phyloP scores from a whole-genome alignment of 1,140 invertebrate genomes.

The Papilio xuthus region DNA sequence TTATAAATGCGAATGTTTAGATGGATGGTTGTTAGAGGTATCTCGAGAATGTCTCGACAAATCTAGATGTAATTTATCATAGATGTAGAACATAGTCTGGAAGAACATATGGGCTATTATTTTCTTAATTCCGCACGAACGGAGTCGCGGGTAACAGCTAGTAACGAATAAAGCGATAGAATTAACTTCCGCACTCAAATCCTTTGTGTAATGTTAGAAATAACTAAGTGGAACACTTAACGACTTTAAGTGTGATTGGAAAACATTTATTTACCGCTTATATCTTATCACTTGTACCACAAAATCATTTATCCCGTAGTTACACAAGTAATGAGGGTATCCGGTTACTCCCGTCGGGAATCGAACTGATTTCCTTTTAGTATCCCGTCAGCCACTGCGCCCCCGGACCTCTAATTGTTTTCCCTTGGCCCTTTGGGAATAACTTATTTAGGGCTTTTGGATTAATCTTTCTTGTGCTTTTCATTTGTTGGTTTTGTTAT shows the following conservation, averaged over 20 bases:
- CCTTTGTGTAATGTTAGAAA: too few species aligned
- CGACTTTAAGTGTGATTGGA: not conserved
- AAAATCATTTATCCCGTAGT: slow-evolving; percentile 45
- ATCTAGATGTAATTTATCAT: too few species aligned
- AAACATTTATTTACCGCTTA: not conserved
- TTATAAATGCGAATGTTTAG: too few species aligned
- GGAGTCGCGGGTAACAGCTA: too few species aligned
- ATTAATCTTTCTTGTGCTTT: slow-evolving; percentile 21
- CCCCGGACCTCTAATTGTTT: slow-evolving; percentile 44
- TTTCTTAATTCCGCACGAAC: too few species aligned
- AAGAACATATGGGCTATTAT: too few species aligned
- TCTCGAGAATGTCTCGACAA: too few species aligned
- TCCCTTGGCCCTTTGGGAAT: slow-evolving; percentile 32
- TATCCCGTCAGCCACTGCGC: slow-evolving; percentile 38
- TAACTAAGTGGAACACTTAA: too few species aligned
- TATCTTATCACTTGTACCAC: slow-evolving; percentile 13
- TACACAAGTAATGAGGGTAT: slow-evolving; percentile 57
- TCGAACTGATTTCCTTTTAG: slow-evolving; percentile 51
- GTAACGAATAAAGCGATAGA: too few species aligned
- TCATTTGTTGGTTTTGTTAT: not conserved
- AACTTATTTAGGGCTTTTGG: slow-evolving; percentile 26
- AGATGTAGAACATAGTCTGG: too few species aligned
- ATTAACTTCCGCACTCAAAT: too few species aligned
- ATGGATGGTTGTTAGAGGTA: too few species aligned
- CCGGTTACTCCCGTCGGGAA: slow-evolving; percentile 52